A percentile compares a stretch with the other conserved stretches of the same genome.
Evolutionary conservation across 2,888 invertebrate genomes (phyloP).

Genomic region (Caenorhabditis afra): DNA sequence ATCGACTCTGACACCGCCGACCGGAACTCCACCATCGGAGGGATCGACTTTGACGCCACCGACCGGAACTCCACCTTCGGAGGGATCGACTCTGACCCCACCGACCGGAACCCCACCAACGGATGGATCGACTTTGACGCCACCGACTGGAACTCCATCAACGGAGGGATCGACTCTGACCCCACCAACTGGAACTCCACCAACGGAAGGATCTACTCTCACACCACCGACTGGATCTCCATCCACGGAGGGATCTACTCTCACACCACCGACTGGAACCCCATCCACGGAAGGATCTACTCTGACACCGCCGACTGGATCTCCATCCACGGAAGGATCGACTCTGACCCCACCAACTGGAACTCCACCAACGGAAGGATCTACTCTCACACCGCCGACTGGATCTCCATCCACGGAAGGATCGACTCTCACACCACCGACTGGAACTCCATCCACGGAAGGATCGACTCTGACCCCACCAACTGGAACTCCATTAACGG

Average conservation of each 20-base stretch:
- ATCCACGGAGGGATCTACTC: not conserved
- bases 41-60: not conserved
- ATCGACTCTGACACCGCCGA: not conserved
- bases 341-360: not conserved
- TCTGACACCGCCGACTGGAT: not conserved
- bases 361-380: not conserved
- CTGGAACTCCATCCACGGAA: conserved; percentile 1
- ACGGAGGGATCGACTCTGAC: not conserved
- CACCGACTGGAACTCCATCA: not conserved
- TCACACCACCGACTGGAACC: conserved; percentile 6
- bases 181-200: conserved; percentile 10
- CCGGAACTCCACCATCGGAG: conserved; percentile 1
- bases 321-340: not conserved
- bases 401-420: conserved; percentile 3
- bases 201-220: not conserved
- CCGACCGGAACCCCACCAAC: conserved; percentile 6
- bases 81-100: not conserved
- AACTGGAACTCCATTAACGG: conserved; percentile 12
- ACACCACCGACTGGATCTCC: conserved; percentile 1
- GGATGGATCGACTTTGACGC: not conserved
- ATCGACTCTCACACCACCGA: not conserved
- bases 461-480: not conserved
- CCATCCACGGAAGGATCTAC: conserved; percentile 5
- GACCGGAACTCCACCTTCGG: conserved; percentile 11
- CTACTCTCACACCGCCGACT: not conserved